Base-by-base conservation (phyloP, 2,113 vertebrate genomes). In the Climacteris rufus region DNA sequence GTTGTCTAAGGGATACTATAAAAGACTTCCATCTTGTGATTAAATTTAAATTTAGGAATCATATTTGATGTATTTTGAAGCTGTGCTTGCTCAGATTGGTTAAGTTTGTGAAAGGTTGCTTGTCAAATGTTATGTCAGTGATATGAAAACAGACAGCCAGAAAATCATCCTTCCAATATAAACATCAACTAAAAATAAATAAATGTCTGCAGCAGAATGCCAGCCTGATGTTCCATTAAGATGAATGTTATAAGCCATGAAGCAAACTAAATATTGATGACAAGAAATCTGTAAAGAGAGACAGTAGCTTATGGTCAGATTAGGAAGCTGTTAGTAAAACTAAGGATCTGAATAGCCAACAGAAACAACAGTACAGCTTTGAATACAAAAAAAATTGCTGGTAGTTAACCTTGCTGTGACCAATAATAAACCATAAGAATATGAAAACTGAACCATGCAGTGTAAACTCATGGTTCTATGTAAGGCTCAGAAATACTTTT, bases 101-200 rank as follows among this genome's bases (percentile, higher is more conserved):
- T 83, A 85, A 75, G 68, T 83, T 90, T 92, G 76, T 90, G 83
- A 95, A 93, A 96, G 61, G 92, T 87, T 96, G 64, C 64, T 81
- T 94, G 83, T 93, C 93, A 95, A 96, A 93, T 0, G 14, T 75
- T 77, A 30, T 80, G 86, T 84, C 92, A 90, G 79, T 53, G 37
- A 56, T 68, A 95, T 47, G 80, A 90, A 96, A 95, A 92, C 83
- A 96, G 94, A 23, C 94, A 95, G 87, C 35, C 71, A 93, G 85
- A 89, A 93, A 93, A 94, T 90, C 88, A 83, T 89, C 79, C 31
- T 83, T 92, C 83, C 90, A 78, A 89, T 76, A 90, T 17, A 93
- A 95, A 94, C 85, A 94, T 71, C 90, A 94, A 80, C 64, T 45
- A 75, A 89, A 93, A 92, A 93, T 54, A 97, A 94, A 95, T 81